Percentiles rank a stretch among this genome's conserved stretches.
phyloP scores from a whole-genome alignment of 92 coral and sea anemone genomes.

The Zoanthus solanderi region DNA sequence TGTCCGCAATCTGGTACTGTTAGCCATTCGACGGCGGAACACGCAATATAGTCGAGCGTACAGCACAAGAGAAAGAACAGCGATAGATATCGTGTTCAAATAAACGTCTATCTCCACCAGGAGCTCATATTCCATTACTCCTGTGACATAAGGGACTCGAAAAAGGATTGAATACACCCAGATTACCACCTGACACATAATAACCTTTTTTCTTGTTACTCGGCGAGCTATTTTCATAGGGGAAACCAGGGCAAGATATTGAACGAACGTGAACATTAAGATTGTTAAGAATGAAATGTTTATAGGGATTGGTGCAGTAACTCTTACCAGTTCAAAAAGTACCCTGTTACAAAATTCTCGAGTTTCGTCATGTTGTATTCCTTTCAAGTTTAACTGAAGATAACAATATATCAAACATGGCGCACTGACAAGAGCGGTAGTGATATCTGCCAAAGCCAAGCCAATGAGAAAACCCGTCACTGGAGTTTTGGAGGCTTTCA shows the following conservation, averaged over 20 bases:
- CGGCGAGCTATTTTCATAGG: constrained; percentile 31
- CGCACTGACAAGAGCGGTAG: neutral
- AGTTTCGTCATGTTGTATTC: neutral
- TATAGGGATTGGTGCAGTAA: neutral
- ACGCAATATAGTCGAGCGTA: constrained; percentile 25
- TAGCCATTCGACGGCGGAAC: constrained; percentile 22
- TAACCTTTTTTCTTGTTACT: constrained; percentile 22
- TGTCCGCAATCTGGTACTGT: neutral
- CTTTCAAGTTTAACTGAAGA: neutral
- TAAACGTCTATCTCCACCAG: neutral
- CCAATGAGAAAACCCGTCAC: constrained; percentile 33
- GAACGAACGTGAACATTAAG: constrained; percentile 29
- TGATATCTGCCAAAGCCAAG: constrained; percentile 24
- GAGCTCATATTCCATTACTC: neutral
- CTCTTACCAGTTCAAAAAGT: neutral
- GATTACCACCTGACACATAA: constrained; percentile 19
- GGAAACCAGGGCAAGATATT: constrained; percentile 23
- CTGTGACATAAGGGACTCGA: neutral
- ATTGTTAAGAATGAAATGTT: constrained; percentile 37
- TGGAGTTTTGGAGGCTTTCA: neutral
- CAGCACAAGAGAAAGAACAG: neutral
- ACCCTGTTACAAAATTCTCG: neutral
- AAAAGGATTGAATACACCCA: constrained; percentile 39
- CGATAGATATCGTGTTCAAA: constrained; percentile 1
- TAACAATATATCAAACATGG: constrained; percentile 9